Percentiles rank a stretch among this genome's conserved stretches.
These are phyloP conservation scores for Drosophila truncata DNA, from an alignment of 1,140 invertebrate species.

Conservation along the genomic window DNA sequence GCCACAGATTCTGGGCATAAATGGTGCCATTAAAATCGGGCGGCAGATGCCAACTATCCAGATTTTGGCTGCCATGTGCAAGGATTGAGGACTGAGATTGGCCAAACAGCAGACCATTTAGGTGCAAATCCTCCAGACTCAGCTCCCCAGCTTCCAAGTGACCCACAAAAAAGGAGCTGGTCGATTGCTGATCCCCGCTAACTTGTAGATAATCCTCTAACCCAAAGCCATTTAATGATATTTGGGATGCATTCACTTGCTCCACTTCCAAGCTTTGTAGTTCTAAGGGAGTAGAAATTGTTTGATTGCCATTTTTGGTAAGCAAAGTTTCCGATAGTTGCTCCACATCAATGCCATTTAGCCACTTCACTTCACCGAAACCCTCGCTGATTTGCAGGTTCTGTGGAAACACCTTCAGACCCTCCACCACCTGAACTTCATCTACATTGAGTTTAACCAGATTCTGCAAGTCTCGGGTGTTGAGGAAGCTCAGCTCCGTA, in stretches of 20 bases:
- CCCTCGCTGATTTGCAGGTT: slow-evolving; percentile 70
- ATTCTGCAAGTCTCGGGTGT: slow-evolving; percentile 63
- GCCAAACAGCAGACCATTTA: slow-evolving; percentile 62
- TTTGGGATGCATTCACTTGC: slow-evolving; percentile 31
- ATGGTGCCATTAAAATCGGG: slow-evolving; percentile 77
- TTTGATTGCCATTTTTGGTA: slow-evolving; percentile 85
- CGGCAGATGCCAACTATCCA: slow-evolving; percentile 52
- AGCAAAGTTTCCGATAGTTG: slow-evolving; percentile 75
- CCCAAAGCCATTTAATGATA: slow-evolving; percentile 36
- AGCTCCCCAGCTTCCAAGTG: slow-evolving; percentile 30
- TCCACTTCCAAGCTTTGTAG: slow-evolving; percentile 31
- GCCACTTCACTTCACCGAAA: slow-evolving; percentile 75
- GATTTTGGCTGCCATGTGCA: slow-evolving; percentile 52
- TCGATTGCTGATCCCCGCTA: slow-evolving; percentile 36
- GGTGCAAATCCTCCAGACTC: slow-evolving; percentile 41
- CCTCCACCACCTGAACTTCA: slow-evolving; percentile 69
- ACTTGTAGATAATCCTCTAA: slow-evolving; percentile 45
- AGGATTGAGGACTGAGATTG: slow-evolving; percentile 47
- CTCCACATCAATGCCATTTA: slow-evolving; percentile 84
- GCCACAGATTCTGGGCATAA: slow-evolving; percentile 78
- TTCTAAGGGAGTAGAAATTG: slow-evolving; percentile 60
- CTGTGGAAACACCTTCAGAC: slow-evolving; percentile 60
- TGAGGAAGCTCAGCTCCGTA: slow-evolving; percentile 68
- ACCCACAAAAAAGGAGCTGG: slow-evolving; percentile 44
- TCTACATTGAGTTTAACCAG: slow-evolving; percentile 67